Evolutionary conservation across 2,888 invertebrate species (phyloP).

Genomic region (Diloba caeruleocephala): DNA sequence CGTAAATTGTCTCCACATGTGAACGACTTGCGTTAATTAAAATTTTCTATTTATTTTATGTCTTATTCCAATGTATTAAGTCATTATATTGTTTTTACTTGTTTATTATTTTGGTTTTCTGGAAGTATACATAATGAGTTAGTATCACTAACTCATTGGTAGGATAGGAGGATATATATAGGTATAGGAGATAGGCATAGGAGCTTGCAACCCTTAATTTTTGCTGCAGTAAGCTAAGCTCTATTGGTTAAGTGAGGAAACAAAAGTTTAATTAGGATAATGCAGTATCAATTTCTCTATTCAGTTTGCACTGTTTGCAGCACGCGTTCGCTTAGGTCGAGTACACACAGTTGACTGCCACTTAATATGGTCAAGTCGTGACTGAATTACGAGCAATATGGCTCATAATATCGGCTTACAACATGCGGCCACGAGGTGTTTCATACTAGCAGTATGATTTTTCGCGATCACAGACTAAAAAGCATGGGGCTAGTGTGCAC

Average conservation of each 20-base stretch:
- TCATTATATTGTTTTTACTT: conserved; percentile 26
- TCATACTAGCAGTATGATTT: conserved; percentile 49
- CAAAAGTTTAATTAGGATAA: conserved; percentile 65
- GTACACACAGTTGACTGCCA: conserved; percentile 40
- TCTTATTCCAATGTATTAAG: conserved; percentile 52
- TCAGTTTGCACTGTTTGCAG: conserved; percentile 38
- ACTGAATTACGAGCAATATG: conserved; percentile 43
- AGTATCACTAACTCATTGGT: no score
- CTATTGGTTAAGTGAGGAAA: conserved; percentile 44
- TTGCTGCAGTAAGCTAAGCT: conserved; percentile 11
- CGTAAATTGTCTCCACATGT: conserved; percentile 80
- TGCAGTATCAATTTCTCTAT: conserved; percentile 56
- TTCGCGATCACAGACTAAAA: conserved; percentile 42
- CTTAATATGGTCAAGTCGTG: conserved; percentile 51
- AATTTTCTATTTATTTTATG: conserved; percentile 66
- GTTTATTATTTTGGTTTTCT: conserved; percentile 15
- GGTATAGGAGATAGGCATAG: no score
- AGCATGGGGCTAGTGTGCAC: conserved; percentile 38
- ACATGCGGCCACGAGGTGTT: conserved; percentile 31
- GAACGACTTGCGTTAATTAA: conserved; percentile 74
- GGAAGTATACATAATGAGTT: no score
- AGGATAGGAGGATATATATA: no score
- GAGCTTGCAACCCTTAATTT: no score
- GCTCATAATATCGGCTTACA: conserved; percentile 36
- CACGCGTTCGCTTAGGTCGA: conserved; percentile 49